These are phyloP conservation scores for Antennarius striatus DNA, from an alignment of 2,113 vertebrate species.

Conservation along the genomic window DNA sequence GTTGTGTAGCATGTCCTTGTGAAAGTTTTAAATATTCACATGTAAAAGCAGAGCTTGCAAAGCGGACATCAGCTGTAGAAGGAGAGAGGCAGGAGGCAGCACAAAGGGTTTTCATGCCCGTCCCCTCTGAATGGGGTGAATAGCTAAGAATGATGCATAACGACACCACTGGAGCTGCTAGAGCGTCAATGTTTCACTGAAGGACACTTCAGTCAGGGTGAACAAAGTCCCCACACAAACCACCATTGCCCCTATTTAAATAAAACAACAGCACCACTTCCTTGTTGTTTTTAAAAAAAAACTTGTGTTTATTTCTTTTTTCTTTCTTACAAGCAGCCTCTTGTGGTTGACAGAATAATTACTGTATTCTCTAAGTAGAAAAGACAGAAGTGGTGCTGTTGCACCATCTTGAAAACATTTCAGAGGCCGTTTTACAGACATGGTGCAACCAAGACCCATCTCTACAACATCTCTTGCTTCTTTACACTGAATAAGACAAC, in stretches of 20 bases:
- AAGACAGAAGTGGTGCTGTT: background rate
- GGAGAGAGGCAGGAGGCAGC: background rate
- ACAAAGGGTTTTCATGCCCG: conserved; percentile 10
- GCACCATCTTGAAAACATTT: background rate
- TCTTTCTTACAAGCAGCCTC: too few species aligned
- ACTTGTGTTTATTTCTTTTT: background rate
- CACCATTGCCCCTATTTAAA: background rate
- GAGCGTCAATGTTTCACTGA: conserved; percentile 36
- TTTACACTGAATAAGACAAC: too few species aligned
- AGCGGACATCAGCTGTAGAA: conserved; percentile 8
- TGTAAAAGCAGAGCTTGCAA: background rate
- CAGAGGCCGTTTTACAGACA: background rate
- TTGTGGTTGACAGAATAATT: background rate
- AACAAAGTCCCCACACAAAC: conserved; percentile 17
- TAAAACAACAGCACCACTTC: background rate
- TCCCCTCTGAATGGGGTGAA: conserved; percentile 36
- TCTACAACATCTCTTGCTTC: too few species aligned
- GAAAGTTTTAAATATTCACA: background rate
- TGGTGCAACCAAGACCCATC: too few species aligned
- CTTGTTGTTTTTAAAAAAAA: conserved; percentile 2
- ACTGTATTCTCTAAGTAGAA: background rate
- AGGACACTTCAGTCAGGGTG: conserved; percentile 45
- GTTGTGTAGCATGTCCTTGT: background rate
- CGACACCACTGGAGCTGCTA: conserved; percentile 38
- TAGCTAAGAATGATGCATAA: conserved; percentile 35